Evolutionary conservation across 2,888 invertebrate genomes (phyloP).

Genomic region (Acanthosepion pharaonis): DNA sequence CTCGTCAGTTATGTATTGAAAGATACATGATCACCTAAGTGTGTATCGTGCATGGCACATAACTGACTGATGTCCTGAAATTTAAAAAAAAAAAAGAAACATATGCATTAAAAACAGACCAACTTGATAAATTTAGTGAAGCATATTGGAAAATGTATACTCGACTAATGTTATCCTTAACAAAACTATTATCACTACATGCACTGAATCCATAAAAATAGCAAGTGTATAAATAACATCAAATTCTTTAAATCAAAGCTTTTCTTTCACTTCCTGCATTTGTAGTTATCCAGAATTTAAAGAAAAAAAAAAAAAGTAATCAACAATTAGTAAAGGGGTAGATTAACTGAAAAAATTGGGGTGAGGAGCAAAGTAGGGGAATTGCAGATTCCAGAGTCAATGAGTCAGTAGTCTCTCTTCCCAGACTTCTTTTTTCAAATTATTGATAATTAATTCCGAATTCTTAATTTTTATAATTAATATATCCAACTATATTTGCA

Average conservation of each 20-base stretch:
- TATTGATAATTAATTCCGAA: background rate
- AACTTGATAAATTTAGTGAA: no score
- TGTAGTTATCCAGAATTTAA: background rate
- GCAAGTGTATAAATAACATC: no score
- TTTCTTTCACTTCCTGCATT: background rate
- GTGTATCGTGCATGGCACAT: no score
- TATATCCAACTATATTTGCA: background rate
- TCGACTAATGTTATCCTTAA: no score
- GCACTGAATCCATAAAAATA: no score
- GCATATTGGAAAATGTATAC: no score
- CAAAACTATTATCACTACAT: no score
- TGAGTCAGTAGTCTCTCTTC: constrained; percentile 10
- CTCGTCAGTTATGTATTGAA: no score
- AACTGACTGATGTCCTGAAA: no score
- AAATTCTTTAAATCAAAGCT: background rate
- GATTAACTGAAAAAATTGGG: background rate
- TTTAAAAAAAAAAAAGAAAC: no score
- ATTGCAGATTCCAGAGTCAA: background rate
- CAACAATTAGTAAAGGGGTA: background rate
- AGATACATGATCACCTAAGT: no score
- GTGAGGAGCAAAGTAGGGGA: background rate
- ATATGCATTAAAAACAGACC: no score
- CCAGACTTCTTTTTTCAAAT: background rate
- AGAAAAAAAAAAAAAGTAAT: background rate
- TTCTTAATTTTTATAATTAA: background rate